Base-by-base conservation (phyloP, 2,888 invertebrate genomes). In the Apodemia zela region DNA sequence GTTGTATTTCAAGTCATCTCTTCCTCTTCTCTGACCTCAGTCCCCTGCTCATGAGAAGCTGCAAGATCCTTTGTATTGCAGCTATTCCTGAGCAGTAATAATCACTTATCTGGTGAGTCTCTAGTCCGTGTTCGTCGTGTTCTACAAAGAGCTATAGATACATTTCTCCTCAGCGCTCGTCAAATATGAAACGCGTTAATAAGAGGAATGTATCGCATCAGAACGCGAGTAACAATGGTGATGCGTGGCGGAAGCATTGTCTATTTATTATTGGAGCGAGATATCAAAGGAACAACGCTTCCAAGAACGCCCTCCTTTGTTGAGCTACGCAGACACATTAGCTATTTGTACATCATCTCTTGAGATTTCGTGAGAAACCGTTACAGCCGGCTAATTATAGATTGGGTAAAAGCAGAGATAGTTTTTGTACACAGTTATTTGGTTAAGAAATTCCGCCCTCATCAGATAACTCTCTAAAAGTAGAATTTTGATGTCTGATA, bases 261-360 rank as follows among this genome's bases (percentile, higher is more conserved):
- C 70, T 80, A 77, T 81, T 81, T 81, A 73, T 81, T 81, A 77
- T 79, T 80, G 70, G 74, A 73, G 69, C 72, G 69, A 54, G 54
- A 78, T 78, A 81, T 81, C 81, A 81, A 81, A 81, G 80, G 75
- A 74, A 66, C 72, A 69, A 64, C 66, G 65, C 65, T 80, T 80
- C 79, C 71, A 60, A 69, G 78, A 78, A 78, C 65, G 65, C 69
- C 67, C 67, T 69, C 72, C 75, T 76, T 76, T 76, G 76, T 74
- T 72, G 42, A 68, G 62, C 67, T 66, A 67, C 67, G 65, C 65
- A 70, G 65, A 68, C 54, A 71, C 75, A 69, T 71, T 68, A 69
- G 68, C 67, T 70, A 70, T 73, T 69, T 69, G 67, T 68, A 67
- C 68, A 68, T 65, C 64, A 63, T 60, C 67, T 57, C 18, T 60